Evolutionary conservation across 2,888 invertebrate species (phyloP), one percentile per base, ranked within the genome.

Genomic region (Nomada flava): DNA sequence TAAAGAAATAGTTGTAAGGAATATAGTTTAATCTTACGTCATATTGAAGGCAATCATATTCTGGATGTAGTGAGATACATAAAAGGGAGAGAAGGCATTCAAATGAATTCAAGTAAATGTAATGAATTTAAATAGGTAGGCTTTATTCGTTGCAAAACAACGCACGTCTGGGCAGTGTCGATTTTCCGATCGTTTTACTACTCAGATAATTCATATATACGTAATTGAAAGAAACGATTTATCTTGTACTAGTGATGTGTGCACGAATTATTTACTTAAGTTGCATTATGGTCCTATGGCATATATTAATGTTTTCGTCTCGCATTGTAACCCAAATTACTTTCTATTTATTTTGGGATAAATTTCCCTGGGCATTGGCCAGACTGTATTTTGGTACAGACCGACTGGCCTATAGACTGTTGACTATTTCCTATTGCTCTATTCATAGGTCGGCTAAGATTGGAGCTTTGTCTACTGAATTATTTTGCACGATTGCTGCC

Each of bases 391-490:
- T 88, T 70, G 68, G 86, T 72, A 63, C 72, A 83, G 71, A 75
- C 86, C 87, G 79, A 88, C 76, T 88, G 82, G 82, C 88, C 88
- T 85, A 90, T 77, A 86, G 83, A 78, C 50, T 20, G 77, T 81
- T 72, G 59, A 69, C 88, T 79, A 72, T 84, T 90, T 90, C 77
- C 86, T 86, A 87, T 89, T 87, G 71, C 44, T 71, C 88, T 91
- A 91, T 91, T 91, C 88, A 88, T 91, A 90, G 89, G 78, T 71
- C 23, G 63, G 42, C 76, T 55, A 55, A 84, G 69, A 76, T 84
- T 87, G 80, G 71, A 53, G 23, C 23, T 60, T 74, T 69, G 26
- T 64, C 63, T 13, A 53, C 26, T 5, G 44, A 80, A 80, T 55
- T 55, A 20, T 13, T 20, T 15, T 23, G 13, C 23, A 23, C 11